Evolutionary conservation across 2,888 invertebrate genomes (phyloP).

Genomic region (Drosophila vallismaia): DNA sequence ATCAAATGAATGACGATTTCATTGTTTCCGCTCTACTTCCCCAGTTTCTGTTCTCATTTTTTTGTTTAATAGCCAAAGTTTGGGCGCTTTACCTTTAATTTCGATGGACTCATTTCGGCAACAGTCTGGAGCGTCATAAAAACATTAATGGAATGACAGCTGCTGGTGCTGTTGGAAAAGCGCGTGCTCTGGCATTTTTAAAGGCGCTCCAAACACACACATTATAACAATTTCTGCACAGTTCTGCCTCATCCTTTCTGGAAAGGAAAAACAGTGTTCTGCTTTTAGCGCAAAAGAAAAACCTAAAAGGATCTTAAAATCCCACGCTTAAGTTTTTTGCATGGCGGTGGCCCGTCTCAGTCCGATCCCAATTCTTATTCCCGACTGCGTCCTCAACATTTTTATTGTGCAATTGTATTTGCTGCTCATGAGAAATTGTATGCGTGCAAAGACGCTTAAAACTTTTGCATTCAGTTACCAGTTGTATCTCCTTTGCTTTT

Average conservation of each 20-base stretch:
- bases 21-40: conserved; percentile 50
- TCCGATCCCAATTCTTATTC: conserved; percentile 8
- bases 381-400: conserved; percentile 26
- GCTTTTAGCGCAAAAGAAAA: conserved; percentile 56
- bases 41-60: conserved; percentile 12
- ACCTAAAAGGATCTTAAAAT: conserved; percentile 54
- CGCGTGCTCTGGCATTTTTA: conserved; percentile 59
- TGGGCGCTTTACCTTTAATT: conserved; percentile 63
- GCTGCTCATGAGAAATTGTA: conserved; percentile 74
- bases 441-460: conserved; percentile 76
- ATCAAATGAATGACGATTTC: conserved; percentile 65
- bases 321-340: conserved; percentile 67
- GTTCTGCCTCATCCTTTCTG: conserved; percentile 26
- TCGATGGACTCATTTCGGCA: conserved; percentile 51
- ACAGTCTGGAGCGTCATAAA: conserved; percentile 69
- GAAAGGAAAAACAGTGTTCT: conserved; percentile 34
- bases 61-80: conserved; percentile 39
- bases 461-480: conserved; percentile 58
- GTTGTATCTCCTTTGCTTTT: conserved; percentile 22
- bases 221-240: conserved; percentile 53
- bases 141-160: conserved; percentile 63
- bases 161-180: conserved; percentile 38
- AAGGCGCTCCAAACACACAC: conserved; percentile 59
- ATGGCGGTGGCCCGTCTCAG: conserved; percentile 41
- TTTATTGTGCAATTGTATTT: conserved; percentile 78